Evolutionary conservation across 1,140 invertebrate species (phyloP), one percentile per base, ranked within the genome.

Genomic region (Solen grandis): DNA sequence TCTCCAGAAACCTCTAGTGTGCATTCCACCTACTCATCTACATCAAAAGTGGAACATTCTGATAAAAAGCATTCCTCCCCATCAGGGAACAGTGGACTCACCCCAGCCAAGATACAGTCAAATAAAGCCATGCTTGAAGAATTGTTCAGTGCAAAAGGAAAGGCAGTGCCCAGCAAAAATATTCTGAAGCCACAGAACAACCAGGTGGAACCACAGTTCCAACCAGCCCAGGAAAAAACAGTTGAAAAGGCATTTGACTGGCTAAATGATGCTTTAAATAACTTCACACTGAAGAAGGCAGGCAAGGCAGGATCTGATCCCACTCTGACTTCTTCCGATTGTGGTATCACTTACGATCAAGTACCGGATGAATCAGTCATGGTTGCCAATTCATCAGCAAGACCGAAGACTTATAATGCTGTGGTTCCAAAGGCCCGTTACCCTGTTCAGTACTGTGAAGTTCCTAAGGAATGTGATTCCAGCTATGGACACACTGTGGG

Each of bases 221-320:
- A 72, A n/a, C 25, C 27, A 31, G n/a, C 31, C 19, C 16, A 72
- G 57, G 46, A 33, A 22, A 72, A 72, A 66, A 88, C 85, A 68
- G 74, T 85, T 27, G 88, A 92, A 38, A 88, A 90, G 78, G 89
- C 90, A 38, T 92, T 91, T 89, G 91, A 90, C 83, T 93, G 92
- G 92, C 74, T 91, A 36, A 90, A 89, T 82, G 88, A 88, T 83
- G 91, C 88, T 25, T 75, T 92, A 33, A 88, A 76, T 82, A 86
- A 82, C 65, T 87, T 91, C 74, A 78, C 87, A 38, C 52, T 88
- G 33, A 87, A 85, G 68, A 81, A 63, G 29, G 63, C 78, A 65
- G 85, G 81, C 0, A 87, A 81, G 70, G 13, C 68, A 59, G 75
- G 55, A 22, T 52, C 55, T 31, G 59, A 73, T 50, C 77, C 77